Percentiles rank a stretch among this genome's conserved stretches.
Evolutionary conservation across 2,888 invertebrate species (phyloP).

Genomic region (Aromia moschata): DNA sequence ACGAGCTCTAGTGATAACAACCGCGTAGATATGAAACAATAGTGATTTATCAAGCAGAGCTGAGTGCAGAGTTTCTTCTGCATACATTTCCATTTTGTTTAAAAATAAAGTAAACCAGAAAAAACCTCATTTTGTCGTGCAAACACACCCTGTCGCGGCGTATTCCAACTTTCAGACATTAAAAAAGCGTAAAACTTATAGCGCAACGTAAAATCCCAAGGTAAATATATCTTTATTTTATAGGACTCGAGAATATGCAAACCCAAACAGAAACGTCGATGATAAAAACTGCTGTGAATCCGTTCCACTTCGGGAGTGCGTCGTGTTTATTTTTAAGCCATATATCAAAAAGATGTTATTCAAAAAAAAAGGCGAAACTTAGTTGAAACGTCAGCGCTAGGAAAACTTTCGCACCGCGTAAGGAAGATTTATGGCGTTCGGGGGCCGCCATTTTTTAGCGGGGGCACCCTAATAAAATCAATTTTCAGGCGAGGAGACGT

Average conservation of each 20-base stretch:
- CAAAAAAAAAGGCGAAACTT: constrained; percentile 58
- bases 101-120: too few relatives aligned
- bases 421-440: constrained; percentile 59
- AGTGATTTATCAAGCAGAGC: too few relatives aligned
- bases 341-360: constrained; percentile 60
- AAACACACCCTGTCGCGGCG: too few relatives aligned
- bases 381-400: constrained; percentile 59
- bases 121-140: too few relatives aligned
- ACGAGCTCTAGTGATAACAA: too few relatives aligned
- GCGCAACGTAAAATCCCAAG: not conserved
- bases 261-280: constrained; percentile 1
- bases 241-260: not conserved
- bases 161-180: not conserved
- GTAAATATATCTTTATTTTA: constrained; percentile 5
- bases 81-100: too few relatives aligned
- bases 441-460: constrained; percentile 51
- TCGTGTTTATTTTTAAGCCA: constrained; percentile 51
- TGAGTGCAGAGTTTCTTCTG: too few relatives aligned
- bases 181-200: not conserved
- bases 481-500: constrained; percentile 26
- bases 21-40: too few relatives aligned
- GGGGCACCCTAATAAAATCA: constrained; percentile 37
- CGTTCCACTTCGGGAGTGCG: constrained; percentile 23
- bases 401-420: constrained; percentile 55
- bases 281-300: constrained; percentile 18